phyloP scores from a whole-genome alignment of 2,888 invertebrate species.

The Meteorus cinctellus region DNA sequence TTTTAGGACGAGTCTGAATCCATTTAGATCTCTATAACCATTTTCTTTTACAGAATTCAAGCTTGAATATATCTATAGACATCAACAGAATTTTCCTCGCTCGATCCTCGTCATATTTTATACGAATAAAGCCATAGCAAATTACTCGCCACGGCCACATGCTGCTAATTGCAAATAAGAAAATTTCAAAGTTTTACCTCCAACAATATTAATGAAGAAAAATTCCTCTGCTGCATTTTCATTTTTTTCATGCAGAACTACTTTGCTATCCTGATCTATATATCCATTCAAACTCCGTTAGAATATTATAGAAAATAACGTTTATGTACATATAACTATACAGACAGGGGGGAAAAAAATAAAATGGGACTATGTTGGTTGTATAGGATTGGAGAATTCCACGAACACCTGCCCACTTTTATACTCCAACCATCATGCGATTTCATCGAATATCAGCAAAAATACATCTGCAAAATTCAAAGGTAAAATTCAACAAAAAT shows the following conservation, averaged over 20 bases:
- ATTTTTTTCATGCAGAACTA: neutral
- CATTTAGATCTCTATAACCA: neutral
- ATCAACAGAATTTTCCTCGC: neutral
- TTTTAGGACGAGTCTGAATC: neutral
- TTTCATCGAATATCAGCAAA: neutral
- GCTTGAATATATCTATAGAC: neutral
- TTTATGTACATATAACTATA: neutral
- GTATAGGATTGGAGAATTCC: constrained; percentile 3
- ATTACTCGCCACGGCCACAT: neutral
- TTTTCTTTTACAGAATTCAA: neutral
- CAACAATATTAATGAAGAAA: neutral
- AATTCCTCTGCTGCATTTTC: neutral
- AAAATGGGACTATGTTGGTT: neutral
- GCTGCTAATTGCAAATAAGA: neutral
- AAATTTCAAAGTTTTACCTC: neutral
- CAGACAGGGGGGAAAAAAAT: neutral
- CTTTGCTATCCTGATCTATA: neutral
- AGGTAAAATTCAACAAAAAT: neutral
- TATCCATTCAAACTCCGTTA: neutral
- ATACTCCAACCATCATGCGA: neutral
- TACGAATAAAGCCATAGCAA: neutral
- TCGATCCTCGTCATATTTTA: neutral
- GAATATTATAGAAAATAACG: neutral
- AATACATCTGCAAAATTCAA: neutral
- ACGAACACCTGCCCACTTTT: neutral